Base-by-base conservation (phyloP, 2,113 vertebrate genomes). In the Engraulis encrasicolus region DNA sequence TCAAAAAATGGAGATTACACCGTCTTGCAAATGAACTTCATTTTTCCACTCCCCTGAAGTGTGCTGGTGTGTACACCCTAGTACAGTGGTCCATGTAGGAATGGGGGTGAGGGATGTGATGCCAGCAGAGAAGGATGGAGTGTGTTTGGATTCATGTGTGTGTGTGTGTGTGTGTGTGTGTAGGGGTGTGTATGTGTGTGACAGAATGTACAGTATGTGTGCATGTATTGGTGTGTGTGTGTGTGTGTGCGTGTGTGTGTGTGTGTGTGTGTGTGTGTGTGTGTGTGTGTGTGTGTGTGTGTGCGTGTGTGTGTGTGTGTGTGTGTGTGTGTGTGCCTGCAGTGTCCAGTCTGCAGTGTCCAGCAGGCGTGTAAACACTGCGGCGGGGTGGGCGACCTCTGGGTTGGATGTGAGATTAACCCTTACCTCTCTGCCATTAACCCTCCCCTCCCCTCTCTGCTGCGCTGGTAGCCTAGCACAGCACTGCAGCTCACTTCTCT, bases 361-460 rank as follows among this genome's bases (percentile, higher is more conserved):
- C 87, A 81, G 84, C 61, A 31, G 54, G 23, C 50, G 82, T 86
- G 83, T 90, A 91, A 93, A 93, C 15, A 86, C 52, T 78, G 89
- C 82, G 36, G 48, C 91, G 90, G n/a, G n/a, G n/a, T n/a, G n/a
- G n/a, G n/a, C n/a, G n/a, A 90, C 91, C 90, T 88, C 86, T 78
- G 85, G 86, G 88, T 92, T 86, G 93, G 91, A 93, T 88, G 81
- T 90, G 85, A 91, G 90, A 91, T 95, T 92, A 94, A 93, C 92
- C 91, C 88, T 84, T 84, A 85, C 83, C 90, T 86, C 85, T 86
- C 87, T 89, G 88, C 89, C 91, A 93, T 94, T 94, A 92, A 94
- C 92, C 94, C 89, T 87, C 88, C 84, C 86, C 90, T 88, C 84
- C 82, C 40, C 48, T 37, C 49, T 71, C 78, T 82, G 27, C 49